Evolutionary conservation across 2,888 invertebrate genomes (phyloP).

Genomic region (Chydorus sphaericus): DNA sequence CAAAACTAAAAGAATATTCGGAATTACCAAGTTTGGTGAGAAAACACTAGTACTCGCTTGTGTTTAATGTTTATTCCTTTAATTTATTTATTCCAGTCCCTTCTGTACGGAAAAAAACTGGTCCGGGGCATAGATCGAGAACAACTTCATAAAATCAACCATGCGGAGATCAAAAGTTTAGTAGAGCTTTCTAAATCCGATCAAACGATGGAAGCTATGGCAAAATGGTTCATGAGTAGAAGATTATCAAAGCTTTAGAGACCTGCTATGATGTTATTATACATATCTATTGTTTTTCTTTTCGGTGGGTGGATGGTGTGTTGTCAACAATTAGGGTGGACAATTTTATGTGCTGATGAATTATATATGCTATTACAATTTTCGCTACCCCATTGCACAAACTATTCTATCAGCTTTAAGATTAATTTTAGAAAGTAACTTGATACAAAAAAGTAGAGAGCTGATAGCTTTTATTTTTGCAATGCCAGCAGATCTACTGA

Average conservation of each 20-base stretch:
- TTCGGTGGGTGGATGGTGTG: too few relatives aligned
- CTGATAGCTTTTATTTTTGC: too few relatives aligned
- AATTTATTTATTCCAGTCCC: slow-evolving; percentile 31
- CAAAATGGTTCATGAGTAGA: background rate
- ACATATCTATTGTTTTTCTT: too few relatives aligned
- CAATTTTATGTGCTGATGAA: too few relatives aligned
- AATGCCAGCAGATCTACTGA: too few relatives aligned
- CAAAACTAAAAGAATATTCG: slow-evolving; percentile 26
- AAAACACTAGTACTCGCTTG: too few relatives aligned
- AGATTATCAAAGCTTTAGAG: background rate
- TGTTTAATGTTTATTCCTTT: background rate
- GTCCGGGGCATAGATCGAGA: slow-evolving; percentile 41
- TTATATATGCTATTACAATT: too few relatives aligned
- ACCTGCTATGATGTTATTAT: background rate
- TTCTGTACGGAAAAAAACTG: slow-evolving; percentile 54
- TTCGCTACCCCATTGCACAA: too few relatives aligned
- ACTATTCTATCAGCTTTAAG: too few relatives aligned
- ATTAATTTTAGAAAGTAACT: too few relatives aligned
- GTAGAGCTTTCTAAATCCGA: slow-evolving; percentile 45
- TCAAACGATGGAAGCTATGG: slow-evolving; percentile 28
- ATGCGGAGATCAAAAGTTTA: slow-evolving; percentile 50
- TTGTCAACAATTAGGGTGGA: too few relatives aligned
- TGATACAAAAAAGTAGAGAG: too few relatives aligned
- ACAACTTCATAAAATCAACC: slow-evolving; percentile 47
- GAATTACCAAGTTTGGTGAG: slow-evolving; percentile 26